phyloP scores from a whole-genome alignment of 1,140 invertebrate genomes.

The Oryctes rhinoceros region DNA sequence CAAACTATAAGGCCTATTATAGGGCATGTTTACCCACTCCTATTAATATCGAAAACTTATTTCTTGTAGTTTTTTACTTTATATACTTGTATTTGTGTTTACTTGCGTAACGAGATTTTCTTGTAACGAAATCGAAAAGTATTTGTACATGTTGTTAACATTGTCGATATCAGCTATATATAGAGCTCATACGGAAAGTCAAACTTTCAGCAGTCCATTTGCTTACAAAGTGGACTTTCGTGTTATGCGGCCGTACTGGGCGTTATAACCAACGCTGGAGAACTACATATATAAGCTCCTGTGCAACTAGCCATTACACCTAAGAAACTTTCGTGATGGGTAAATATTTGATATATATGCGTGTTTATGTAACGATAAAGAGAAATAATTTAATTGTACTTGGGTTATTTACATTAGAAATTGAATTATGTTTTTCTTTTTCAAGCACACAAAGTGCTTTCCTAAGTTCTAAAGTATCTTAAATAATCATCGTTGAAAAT shows the following conservation, averaged over 20 bases:
- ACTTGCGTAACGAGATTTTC: background rate
- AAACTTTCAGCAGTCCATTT: conserved; percentile 2
- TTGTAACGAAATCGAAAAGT: background rate
- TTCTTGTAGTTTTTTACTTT: background rate
- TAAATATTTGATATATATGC: background rate
- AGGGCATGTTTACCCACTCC: background rate
- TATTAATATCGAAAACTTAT: background rate
- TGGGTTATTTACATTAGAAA: too few relatives aligned
- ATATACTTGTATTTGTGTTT: background rate
- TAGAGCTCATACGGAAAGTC: background rate
- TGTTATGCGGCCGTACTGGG: background rate
- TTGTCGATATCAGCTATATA: background rate
- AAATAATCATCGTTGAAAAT: too few relatives aligned
- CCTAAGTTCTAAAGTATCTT: too few relatives aligned
- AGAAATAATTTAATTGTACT: too few relatives aligned
- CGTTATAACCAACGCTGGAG: background rate
- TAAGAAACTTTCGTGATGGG: background rate
- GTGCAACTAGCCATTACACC: background rate
- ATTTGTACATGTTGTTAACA: background rate
- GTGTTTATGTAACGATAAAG: background rate
- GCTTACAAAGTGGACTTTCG: conserved; percentile 9
- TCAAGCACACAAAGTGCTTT: too few relatives aligned
- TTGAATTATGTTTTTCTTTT: too few relatives aligned
- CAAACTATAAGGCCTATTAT: too few relatives aligned
- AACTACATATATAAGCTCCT: background rate